phyloP scores from a whole-genome alignment of 2,888 invertebrate genomes.

The Tolmerus cingulatus region DNA sequence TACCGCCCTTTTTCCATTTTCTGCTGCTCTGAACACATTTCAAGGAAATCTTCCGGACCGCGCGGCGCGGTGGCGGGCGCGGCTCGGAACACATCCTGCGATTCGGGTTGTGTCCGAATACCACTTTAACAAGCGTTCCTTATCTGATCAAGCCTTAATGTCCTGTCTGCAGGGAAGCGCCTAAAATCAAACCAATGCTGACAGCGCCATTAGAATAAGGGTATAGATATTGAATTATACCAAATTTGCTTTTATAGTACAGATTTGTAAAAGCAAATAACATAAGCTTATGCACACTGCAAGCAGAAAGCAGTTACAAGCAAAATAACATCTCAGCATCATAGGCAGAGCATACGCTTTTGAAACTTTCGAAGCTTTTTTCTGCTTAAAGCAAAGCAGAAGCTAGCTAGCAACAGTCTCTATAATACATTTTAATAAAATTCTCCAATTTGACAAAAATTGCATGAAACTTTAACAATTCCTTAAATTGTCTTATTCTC shows the following conservation, averaged over 20 bases:
- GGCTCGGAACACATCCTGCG: not conserved
- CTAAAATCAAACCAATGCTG: not conserved
- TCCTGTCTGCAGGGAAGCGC: not conserved
- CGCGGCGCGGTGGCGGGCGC: not conserved
- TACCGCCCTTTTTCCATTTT: conserved; percentile 35
- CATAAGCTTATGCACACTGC: no score
- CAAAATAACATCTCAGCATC: no score
- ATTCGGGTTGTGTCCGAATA: not conserved
- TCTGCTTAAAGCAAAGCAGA: no score
- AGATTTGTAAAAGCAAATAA: no score
- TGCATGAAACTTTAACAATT: no score
- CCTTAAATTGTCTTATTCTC: no score
- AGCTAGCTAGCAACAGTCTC: no score
- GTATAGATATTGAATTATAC: not conserved
- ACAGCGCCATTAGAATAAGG: not conserved
- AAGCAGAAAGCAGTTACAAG: no score
- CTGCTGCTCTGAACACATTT: conserved; percentile 15
- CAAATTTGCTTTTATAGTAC: not conserved
- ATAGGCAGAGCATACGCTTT: no score
- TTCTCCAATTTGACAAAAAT: no score
- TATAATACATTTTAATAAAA: no score
- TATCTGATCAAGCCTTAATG: not conserved
- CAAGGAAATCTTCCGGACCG: not conserved
- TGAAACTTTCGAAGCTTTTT: no score
- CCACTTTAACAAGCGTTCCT: not conserved